Evolutionary conservation across 2,797 vertebrate genomes (phyloP).

Genomic region (Myripristis jacobus): DNA sequence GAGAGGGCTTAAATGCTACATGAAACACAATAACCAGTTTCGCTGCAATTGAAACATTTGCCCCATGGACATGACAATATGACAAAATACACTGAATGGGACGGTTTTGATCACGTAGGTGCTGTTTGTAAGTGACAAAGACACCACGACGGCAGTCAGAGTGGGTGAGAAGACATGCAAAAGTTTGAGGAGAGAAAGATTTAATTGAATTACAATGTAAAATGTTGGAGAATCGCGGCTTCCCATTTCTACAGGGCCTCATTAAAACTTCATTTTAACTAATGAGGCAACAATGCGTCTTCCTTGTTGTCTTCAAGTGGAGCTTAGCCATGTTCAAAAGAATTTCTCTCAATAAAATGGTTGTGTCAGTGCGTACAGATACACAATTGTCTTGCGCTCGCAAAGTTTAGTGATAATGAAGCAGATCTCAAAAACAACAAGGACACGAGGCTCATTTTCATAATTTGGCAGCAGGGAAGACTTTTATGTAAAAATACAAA

Average conservation of each 20-base stretch:
- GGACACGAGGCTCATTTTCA: background rate
- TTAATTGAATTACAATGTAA: constrained; percentile 6
- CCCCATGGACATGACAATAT: constrained; percentile 23
- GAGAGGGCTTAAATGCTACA: constrained; percentile 35
- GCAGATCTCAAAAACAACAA: background rate
- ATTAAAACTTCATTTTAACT: constrained; percentile 22
- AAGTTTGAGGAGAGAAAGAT: constrained; percentile 14
- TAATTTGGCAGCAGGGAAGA: background rate
- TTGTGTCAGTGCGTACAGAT: background rate
- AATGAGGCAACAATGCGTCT: background rate
- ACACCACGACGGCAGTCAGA: constrained; percentile 21
- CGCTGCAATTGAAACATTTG: constrained; percentile 10
- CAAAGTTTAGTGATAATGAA: background rate
- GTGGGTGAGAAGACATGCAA: constrained; percentile 1
- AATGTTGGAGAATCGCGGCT: background rate
- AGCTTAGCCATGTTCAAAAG: constrained; percentile 2
- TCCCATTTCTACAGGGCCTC: background rate
- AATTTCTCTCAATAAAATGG: background rate
- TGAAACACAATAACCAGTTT: constrained; percentile 44
- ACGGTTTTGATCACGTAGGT: constrained; percentile 34
- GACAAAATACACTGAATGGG: constrained; percentile 39
- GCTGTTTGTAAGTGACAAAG: constrained; percentile 47
- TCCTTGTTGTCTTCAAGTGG: background rate
- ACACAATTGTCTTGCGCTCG: background rate
- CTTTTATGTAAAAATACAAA: constrained; percentile 1